Percentiles rank a stretch among this genome's conserved stretches.
Evolutionary conservation across 2,113 vertebrate genomes (phyloP).

Genomic region (Baryphthengus martii): DNA sequence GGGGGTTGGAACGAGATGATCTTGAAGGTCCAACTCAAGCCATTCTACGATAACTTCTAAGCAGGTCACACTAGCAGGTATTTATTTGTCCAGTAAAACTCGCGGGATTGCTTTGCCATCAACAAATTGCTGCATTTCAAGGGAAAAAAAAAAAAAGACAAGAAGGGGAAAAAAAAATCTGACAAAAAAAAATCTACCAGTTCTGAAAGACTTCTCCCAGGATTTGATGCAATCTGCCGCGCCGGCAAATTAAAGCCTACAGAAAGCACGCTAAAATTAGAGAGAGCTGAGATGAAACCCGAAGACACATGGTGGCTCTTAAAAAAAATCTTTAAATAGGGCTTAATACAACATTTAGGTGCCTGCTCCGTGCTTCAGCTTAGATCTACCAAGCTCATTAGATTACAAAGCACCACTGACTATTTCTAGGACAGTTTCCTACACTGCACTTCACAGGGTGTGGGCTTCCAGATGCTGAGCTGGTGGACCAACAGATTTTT

Average conservation of each 20-base stretch:
- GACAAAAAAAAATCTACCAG: background rate
- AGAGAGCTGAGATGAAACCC: slow-evolving; percentile 23
- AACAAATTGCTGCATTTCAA: slow-evolving; percentile 18
- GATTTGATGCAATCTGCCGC: slow-evolving; percentile 42
- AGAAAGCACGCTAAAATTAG: slow-evolving; percentile 59
- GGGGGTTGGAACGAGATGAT: too few species aligned
- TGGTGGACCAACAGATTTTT: background rate
- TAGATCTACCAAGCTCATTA: background rate
- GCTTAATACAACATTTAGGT: background rate
- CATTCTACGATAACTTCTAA: background rate
- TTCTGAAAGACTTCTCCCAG: background rate
- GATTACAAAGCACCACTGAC: background rate
- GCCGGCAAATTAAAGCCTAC: slow-evolving; percentile 25
- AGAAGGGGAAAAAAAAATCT: background rate
- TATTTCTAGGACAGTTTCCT: background rate
- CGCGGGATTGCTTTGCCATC: background rate
- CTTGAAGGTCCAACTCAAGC: too few species aligned
- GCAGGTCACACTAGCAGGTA: background rate
- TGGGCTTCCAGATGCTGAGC: background rate
- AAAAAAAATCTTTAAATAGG: slow-evolving; percentile 14
- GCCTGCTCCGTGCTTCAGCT: background rate
- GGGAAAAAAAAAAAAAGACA: accelerated
- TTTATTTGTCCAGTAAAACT: background rate
- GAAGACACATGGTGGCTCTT: slow-evolving; percentile 33
- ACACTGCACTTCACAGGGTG: background rate